A percentile compares a stretch with the other conserved stretches of the same genome.
phyloP scores from a whole-genome alignment of 2,113 vertebrate species.

The Cyanoramphus novaezelandiae region DNA sequence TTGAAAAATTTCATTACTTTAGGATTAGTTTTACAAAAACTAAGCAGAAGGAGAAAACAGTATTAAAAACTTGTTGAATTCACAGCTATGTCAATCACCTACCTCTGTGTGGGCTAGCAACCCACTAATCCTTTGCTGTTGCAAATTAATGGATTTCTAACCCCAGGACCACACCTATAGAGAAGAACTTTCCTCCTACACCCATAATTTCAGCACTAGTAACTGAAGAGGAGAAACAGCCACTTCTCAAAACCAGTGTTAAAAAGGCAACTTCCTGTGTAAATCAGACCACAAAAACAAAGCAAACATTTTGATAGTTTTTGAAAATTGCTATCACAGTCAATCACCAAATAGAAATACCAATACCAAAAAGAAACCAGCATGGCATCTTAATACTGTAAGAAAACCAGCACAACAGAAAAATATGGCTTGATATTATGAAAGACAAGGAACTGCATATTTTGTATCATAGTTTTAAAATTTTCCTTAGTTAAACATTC shows the following conservation, averaged over 20 bases:
- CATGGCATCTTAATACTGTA: not conserved
- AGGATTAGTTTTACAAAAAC: not conserved
- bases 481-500: not conserved
- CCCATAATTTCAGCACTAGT: not conserved
- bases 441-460: not conserved
- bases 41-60: not conserved
- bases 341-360: not conserved
- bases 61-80: not conserved
- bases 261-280: not conserved
- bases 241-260: not conserved
- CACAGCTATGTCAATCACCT: not conserved
- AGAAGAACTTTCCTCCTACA: not conserved
- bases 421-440: not conserved
- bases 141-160: not conserved
- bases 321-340: not conserved
- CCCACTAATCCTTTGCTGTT: not conserved
- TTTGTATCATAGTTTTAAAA: not conserved
- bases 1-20: conserved; percentile 27
- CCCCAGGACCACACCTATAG: not conserved
- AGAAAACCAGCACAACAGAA: not conserved
- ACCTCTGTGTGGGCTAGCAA: not conserved
- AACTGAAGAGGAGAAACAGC: not conserved
- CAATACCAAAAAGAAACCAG: not conserved
- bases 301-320: not conserved
- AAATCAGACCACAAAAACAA: not conserved